These are phyloP conservation scores for Albula glossodonta DNA, from an alignment of 2,113 vertebrate genomes.

Conservation along the genomic window DNA sequence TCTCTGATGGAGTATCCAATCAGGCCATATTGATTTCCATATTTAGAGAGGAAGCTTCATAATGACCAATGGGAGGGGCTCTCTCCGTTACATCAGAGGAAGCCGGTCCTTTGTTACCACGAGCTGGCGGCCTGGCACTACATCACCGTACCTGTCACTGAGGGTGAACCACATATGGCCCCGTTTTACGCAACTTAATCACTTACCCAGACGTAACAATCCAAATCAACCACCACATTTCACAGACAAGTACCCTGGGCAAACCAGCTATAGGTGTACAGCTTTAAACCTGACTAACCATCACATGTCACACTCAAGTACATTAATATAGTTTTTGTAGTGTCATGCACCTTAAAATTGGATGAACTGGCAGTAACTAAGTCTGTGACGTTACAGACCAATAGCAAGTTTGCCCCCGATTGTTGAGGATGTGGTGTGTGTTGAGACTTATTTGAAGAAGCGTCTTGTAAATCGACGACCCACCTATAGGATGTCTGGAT, in stretches of 20 bases:
- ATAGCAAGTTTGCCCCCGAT: not conserved
- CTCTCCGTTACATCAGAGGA: not conserved
- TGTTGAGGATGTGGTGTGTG: not conserved
- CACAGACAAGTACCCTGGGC: not conserved
- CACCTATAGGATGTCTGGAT: not conserved
- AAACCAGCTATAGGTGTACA: too few species aligned
- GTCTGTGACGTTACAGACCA: not conserved
- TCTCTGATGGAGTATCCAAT: not conserved
- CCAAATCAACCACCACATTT: not conserved
- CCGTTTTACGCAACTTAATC: not conserved
- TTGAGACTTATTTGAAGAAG: not conserved
- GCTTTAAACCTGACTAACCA: too few species aligned
- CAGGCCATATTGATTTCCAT: conserved; percentile 1
- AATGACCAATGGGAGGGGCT: not conserved
- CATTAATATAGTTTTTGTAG: too few species aligned
- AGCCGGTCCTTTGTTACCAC: not conserved
- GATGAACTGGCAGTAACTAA: not conserved
- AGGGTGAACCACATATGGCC: not conserved
- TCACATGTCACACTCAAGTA: too few species aligned
- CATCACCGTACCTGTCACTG: not conserved
- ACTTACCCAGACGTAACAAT: not conserved
- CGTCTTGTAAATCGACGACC: not conserved
- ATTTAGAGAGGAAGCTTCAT: not conserved
- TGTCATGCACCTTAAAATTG: not conserved
- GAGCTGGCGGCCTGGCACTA: not conserved